Evolutionary conservation across 2,797 vertebrate genomes (phyloP).

Genomic region (Siniperca obscura): DNA sequence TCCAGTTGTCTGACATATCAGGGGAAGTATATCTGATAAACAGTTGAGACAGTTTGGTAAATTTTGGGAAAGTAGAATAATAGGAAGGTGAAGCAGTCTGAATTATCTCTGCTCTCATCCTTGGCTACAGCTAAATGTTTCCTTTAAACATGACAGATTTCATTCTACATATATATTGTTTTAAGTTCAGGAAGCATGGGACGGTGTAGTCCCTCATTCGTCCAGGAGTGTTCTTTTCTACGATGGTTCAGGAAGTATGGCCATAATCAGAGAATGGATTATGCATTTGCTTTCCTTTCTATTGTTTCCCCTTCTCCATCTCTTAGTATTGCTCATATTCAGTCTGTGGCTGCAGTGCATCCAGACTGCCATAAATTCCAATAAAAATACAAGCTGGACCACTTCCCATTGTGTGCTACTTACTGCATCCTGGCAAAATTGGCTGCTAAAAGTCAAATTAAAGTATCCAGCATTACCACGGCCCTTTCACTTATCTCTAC

Average conservation of each 20-base stretch:
- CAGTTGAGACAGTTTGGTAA: background rate
- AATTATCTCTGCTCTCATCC: conserved; percentile 9
- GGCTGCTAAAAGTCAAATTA: conserved; percentile 38
- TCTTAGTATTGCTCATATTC: conserved; percentile 27
- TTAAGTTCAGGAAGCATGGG: too few species aligned
- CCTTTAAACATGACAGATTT: background rate
- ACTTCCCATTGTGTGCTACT: conserved; percentile 27
- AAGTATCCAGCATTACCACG: conserved; percentile 26
- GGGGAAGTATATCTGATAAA: background rate
- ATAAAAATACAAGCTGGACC: conserved; percentile 29
- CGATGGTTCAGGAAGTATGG: background rate
- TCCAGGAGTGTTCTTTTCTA: too few species aligned
- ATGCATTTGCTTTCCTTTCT: background rate
- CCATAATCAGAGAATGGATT: conserved; percentile 9
- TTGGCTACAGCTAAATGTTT: background rate
- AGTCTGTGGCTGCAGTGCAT: conserved; percentile 33
- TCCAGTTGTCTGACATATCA: conserved; percentile 7
- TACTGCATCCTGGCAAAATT: conserved; percentile 38
- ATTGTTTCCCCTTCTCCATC: background rate
- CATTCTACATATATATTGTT: background rate
- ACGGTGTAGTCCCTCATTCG: too few species aligned
- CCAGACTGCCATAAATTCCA: conserved; percentile 36
- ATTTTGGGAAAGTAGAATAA: conserved; percentile 20
- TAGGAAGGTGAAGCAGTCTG: background rate
- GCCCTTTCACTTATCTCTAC: conserved; percentile 9